Evolutionary conservation across 1,140 invertebrate species (phyloP).

Genomic region (Mylabris phalerata): DNA sequence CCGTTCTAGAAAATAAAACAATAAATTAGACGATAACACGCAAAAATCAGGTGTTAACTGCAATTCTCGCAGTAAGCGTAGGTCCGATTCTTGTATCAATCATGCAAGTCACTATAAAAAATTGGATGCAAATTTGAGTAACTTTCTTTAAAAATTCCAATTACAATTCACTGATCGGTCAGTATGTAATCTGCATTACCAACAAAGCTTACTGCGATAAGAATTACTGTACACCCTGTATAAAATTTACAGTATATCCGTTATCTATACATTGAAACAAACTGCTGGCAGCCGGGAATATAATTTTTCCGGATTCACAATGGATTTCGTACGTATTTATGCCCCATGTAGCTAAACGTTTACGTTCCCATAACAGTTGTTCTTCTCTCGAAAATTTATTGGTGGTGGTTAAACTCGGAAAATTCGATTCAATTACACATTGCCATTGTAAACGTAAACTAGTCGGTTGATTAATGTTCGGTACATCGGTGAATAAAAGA

Average conservation of each 20-base stretch:
- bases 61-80: too few species aligned
- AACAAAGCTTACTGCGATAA: not conserved
- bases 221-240: not conserved
- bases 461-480: constrained; percentile 47
- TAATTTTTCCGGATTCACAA: constrained; percentile 68
- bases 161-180: too few species aligned
- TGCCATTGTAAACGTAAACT: constrained; percentile 57
- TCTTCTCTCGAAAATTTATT: constrained; percentile 73
- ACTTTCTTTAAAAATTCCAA: too few species aligned
- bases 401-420: constrained; percentile 51
- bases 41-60: not conserved
- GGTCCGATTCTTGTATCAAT: too few species aligned
- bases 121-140: too few species aligned
- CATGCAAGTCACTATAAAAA: too few species aligned
- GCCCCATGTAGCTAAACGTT: constrained; percentile 83
- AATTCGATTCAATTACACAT: constrained; percentile 63
- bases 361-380: constrained; percentile 83
- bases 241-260: constrained; percentile 53
- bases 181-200: too few species aligned
- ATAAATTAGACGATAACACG: constrained; percentile 6
- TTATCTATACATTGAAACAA: constrained; percentile 74
- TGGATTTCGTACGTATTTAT: constrained; percentile 91
- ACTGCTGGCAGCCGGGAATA: constrained; percentile 84
- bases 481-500: constrained; percentile 76
- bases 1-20: constrained; percentile 48